Conservation (phyloP, 2,113 vertebrate species). For the Balaenoptera acutorostrata region DNA sequence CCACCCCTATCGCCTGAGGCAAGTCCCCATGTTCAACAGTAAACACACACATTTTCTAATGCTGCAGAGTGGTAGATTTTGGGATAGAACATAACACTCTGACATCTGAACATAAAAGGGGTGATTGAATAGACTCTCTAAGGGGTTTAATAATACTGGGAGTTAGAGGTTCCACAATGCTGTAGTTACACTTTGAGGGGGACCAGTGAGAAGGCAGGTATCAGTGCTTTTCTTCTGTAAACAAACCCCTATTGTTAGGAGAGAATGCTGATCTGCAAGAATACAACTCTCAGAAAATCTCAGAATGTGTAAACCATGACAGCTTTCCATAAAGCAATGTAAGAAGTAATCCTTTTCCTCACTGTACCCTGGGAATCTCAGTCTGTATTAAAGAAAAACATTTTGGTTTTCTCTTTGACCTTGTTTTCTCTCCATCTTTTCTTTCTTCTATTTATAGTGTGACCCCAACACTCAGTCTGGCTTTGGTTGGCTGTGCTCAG, state of each 20-base stretch:
- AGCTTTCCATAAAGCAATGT: background rate
- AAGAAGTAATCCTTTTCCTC: background rate
- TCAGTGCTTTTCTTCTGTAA: background rate
- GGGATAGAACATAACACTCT: background rate
- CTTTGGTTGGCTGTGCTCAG: background rate
- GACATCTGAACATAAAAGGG: background rate
- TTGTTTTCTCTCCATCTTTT: background rate
- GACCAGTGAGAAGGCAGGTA: background rate
- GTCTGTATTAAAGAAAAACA: background rate
- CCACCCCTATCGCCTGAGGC: background rate
- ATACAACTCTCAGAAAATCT: background rate
- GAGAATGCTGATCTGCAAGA: background rate
- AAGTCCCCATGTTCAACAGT: background rate
- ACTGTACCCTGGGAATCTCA: background rate
- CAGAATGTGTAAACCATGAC: background rate
- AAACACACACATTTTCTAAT: background rate
- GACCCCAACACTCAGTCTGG: background rate
- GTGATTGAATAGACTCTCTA: background rate
- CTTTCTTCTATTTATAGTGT: slow-evolving; percentile 11
- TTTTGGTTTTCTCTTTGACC: background rate
- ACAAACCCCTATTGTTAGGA: background rate
- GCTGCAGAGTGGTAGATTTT: background rate
- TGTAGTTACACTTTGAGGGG: background rate
- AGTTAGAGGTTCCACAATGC: background rate
- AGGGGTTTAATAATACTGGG: background rate